phyloP scores from a whole-genome alignment of 2,888 invertebrate species.

The Lepidocyrtinus sp. region DNA sequence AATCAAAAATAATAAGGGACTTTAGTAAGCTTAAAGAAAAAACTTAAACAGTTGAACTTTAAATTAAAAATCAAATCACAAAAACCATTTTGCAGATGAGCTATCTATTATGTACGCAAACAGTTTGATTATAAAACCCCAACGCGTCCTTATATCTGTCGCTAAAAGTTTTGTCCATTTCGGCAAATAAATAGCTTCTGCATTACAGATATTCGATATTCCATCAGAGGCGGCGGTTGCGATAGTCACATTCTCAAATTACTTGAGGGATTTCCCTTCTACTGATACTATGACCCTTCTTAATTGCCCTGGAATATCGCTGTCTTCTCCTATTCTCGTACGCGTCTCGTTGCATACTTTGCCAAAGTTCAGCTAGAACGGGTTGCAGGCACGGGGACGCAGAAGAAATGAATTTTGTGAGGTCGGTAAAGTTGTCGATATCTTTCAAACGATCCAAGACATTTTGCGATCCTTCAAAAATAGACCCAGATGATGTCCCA shows the following conservation, averaged over 20 bases:
- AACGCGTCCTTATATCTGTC: too few relatives aligned
- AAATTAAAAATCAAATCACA: too few relatives aligned
- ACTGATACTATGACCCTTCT: neutral
- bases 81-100: too few relatives aligned
- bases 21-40: neutral
- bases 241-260: neutral
- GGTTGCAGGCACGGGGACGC: constrained; percentile 53
- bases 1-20: neutral
- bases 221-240: neutral
- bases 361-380: constrained; percentile 42
- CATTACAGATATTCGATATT: neutral
- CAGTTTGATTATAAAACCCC: too few relatives aligned
- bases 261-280: too few relatives aligned
- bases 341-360: constrained; percentile 39
- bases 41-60: too few relatives aligned
- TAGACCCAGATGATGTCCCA: too few relatives aligned
- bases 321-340: constrained; percentile 27
- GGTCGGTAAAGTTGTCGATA: constrained; percentile 34
- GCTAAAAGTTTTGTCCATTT: too few relatives aligned
- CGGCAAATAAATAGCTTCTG: too few relatives aligned
- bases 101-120: too few relatives aligned
- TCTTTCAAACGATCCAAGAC: constrained; percentile 37
- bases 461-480: constrained; percentile 9
- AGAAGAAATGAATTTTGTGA: constrained; percentile 30
- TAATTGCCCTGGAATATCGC: constrained; percentile 26